Evolutionary conservation across 2,888 invertebrate genomes (phyloP).

Genomic region (Lycophotia porphyrea): DNA sequence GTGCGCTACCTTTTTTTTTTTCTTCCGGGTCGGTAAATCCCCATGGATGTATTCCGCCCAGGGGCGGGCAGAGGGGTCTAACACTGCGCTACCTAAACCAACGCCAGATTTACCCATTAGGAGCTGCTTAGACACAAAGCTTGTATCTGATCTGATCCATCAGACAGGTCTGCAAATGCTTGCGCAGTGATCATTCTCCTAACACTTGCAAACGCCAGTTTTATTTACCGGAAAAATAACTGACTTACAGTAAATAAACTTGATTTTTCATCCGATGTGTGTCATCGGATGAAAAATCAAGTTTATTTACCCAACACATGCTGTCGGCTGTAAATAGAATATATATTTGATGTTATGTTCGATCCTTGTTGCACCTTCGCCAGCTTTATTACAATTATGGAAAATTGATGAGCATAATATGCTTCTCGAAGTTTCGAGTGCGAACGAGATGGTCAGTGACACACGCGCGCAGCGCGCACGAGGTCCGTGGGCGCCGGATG

Average conservation of each 20-base stretch:
- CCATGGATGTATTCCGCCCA: no score
- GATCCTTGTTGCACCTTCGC: conserved; percentile 5
- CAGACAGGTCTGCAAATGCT: neutral
- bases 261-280: conserved; percentile 45
- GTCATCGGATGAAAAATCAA: no score
- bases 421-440: conserved; percentile 38
- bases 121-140: neutral
- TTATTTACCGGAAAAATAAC: conserved; percentile 26
- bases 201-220: conserved; percentile 20
- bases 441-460: conserved; percentile 12
- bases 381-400: conserved; percentile 20
- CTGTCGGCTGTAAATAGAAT: conserved; percentile 41
- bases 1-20: no score
- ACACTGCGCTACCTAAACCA: neutral
- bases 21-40: no score
- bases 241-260: conserved; percentile 47
- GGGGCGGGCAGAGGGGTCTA: no score
- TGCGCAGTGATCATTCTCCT: neutral
- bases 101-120: neutral
- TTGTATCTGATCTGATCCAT: neutral
- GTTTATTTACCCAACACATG: no score
- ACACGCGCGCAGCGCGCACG: conserved; percentile 18
- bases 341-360: conserved; percentile 13
- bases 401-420: conserved; percentile 16
- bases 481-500: conserved; percentile 31